Percentiles rank a stretch among this genome's conserved stretches.
Conservation (phyloP, 2,113 vertebrate species). For the Gambusia holbrooki region DNA sequence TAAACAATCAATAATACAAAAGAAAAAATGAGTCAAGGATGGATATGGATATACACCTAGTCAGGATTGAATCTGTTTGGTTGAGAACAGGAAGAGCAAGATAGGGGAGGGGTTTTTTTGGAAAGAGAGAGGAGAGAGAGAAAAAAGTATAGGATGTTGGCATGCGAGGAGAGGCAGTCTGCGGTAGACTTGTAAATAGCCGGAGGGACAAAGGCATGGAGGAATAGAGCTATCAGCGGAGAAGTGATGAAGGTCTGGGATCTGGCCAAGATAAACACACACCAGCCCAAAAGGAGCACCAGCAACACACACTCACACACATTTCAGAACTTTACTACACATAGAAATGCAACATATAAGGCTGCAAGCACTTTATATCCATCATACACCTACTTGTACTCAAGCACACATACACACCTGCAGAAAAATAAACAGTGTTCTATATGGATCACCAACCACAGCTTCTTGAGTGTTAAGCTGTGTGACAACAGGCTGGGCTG, state of each 20-base stretch:
- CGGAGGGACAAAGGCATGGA: constrained; percentile 66
- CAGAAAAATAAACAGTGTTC: constrained; percentile 47
- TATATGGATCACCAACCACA: constrained; percentile 52
- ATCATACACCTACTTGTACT: constrained; percentile 22
- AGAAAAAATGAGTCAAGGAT: constrained; percentile 40
- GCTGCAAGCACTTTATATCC: constrained; percentile 31
- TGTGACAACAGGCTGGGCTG: constrained; percentile 65
- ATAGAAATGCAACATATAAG: constrained; percentile 27
- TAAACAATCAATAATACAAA: constrained; percentile 29
- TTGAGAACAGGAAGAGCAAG: constrained; percentile 16
- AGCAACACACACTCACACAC: constrained; percentile 16
- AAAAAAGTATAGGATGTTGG: constrained; percentile 61
- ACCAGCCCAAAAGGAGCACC: constrained; percentile 67
- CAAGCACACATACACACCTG: constrained; percentile 48
- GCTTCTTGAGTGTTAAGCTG: constrained; percentile 64
- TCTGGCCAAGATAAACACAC: constrained; percentile 81
- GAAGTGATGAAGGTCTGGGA: constrained; percentile 81
- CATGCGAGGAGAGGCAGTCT: constrained; percentile 68
- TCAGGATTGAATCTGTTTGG: constrained; percentile 29
- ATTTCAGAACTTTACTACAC: constrained; percentile 17
- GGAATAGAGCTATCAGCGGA: constrained; percentile 80
- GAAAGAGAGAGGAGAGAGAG: constrained; percentile 4
- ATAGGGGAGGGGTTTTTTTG: neutral
- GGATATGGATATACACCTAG: constrained; percentile 16
- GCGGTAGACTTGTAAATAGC: constrained; percentile 79